Conservation (phyloP, 2,113 vertebrate species). For the Prietella phreatophila region DNA sequence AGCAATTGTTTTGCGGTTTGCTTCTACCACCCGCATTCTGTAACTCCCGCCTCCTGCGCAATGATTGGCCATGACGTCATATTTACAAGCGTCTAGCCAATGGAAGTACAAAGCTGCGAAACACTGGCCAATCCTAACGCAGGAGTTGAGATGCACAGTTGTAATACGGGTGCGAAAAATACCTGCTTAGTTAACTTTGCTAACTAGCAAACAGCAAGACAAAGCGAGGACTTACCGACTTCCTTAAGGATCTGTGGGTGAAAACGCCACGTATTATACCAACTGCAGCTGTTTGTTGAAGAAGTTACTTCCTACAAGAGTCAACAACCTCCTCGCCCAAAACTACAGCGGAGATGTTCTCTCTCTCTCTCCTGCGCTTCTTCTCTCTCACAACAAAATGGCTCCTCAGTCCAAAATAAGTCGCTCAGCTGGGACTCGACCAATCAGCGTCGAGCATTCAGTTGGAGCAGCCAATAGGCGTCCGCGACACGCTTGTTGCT, state of each 20-base stretch:
- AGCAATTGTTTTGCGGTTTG: background rate
- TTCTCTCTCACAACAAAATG: slow-evolving; percentile 78
- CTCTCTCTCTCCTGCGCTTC: slow-evolving; percentile 38
- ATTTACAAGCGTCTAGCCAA: background rate
- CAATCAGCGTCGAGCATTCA: slow-evolving; percentile 59
- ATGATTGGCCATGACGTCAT: background rate
- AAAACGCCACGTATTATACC: slow-evolving; percentile 10
- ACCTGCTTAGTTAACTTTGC: background rate
- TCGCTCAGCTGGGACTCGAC: slow-evolving; percentile 50
- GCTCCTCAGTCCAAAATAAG: slow-evolving; percentile 59
- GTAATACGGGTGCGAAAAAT: background rate
- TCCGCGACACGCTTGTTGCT: slow-evolving; percentile 66
- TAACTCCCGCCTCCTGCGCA: slow-evolving; percentile 10
- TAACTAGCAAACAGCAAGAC: background rate
- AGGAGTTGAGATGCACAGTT: background rate
- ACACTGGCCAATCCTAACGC: background rate
- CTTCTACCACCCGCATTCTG: background rate
- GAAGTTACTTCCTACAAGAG: slow-evolving; percentile 55
- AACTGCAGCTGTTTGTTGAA: slow-evolving; percentile 46
- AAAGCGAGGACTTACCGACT: slow-evolving; percentile 71
- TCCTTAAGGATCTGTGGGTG: slow-evolving; percentile 65
- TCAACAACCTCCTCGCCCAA: slow-evolving; percentile 50
- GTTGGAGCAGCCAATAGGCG: slow-evolving; percentile 57
- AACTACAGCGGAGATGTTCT: slow-evolving; percentile 17
- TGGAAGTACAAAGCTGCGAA: background rate